phyloP scores from a whole-genome alignment of 2,888 invertebrate species.

The Notodonta dromedarius region DNA sequence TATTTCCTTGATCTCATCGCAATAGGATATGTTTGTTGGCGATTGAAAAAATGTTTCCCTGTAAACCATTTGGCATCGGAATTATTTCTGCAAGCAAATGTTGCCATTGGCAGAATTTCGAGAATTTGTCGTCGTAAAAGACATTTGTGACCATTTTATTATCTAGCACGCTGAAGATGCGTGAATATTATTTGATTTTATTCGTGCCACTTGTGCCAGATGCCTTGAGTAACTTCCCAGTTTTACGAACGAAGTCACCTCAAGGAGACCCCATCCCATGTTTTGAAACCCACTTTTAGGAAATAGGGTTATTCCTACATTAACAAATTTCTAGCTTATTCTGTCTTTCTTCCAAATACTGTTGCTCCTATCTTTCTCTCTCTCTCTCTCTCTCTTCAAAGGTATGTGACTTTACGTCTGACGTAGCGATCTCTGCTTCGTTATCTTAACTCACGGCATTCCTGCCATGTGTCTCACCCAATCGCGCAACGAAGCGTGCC shows the following conservation, averaged over 20 bases:
- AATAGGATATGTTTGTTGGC: conserved; percentile 1
- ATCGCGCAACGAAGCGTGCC: background rate
- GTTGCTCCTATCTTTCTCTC: no score
- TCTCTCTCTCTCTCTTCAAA: no score
- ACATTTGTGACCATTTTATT: background rate
- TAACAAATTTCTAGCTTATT: no score
- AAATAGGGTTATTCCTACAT: background rate
- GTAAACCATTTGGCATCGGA: background rate
- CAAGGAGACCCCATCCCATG: background rate
- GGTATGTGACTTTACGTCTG: no score
- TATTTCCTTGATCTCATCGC: background rate
- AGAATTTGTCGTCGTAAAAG: background rate
- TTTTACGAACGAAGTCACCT: background rate
- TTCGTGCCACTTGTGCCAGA: background rate
- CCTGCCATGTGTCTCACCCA: background rate
- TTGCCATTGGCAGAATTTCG: background rate
- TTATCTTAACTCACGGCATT: background rate
- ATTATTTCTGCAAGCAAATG: background rate
- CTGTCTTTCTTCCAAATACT: background rate
- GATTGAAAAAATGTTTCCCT: background rate
- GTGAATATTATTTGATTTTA: background rate
- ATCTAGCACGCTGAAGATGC: background rate
- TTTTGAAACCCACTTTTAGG: background rate
- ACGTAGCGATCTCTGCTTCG: background rate
- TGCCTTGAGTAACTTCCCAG: background rate